Conservation (phyloP, 2,113 vertebrate species). For the Cygnus buccinator region DNA sequence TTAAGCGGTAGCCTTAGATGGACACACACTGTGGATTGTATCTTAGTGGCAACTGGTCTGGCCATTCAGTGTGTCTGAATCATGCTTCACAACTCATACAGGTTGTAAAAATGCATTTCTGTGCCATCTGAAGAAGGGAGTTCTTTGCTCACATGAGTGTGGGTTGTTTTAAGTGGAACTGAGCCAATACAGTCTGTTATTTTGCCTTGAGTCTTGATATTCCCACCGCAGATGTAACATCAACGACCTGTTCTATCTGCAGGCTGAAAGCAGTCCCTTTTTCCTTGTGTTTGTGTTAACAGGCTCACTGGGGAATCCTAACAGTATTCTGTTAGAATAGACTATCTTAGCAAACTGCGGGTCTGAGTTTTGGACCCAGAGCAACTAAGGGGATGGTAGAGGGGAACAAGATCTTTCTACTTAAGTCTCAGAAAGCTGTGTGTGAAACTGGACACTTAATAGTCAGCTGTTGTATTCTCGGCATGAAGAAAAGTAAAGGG, state of each 20-base stretch:
- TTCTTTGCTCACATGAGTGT: background rate
- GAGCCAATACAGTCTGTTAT: background rate
- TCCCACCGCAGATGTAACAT: background rate
- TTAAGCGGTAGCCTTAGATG: background rate
- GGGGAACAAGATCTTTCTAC: background rate
- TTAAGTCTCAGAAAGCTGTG: background rate
- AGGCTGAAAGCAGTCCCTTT: background rate
- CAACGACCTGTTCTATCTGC: background rate
- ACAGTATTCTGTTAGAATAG: background rate
- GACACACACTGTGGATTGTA: background rate
- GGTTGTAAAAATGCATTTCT: background rate
- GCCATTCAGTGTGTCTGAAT: background rate
- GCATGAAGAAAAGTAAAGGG: background rate
- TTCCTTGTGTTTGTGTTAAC: background rate
- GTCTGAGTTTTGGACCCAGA: background rate
- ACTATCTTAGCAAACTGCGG: background rate
- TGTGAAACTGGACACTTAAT: background rate
- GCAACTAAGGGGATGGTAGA: background rate
- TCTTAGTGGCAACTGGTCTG: background rate
- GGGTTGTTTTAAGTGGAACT: background rate
- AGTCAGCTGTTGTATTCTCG: background rate
- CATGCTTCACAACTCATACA: background rate
- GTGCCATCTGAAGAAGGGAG: background rate
- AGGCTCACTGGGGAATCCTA: background rate
- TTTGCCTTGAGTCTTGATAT: background rate